Conservation (phyloP, 2,113 vertebrate species). For the Glaucidium brasilianum region DNA sequence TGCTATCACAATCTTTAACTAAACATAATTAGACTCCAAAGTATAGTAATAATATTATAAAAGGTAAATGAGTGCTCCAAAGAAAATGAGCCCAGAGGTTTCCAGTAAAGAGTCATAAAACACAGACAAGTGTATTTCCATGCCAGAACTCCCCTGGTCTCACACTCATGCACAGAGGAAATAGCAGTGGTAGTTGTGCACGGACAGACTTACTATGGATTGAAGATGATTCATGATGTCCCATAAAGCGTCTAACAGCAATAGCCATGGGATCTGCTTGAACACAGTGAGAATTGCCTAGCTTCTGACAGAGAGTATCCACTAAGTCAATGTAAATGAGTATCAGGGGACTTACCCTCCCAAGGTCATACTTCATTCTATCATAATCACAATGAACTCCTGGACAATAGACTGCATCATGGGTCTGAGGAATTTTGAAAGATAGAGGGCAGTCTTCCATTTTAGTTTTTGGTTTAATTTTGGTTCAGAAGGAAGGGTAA, state of each 20-base stretch:
- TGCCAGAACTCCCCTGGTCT: not conserved
- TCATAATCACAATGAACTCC: fast-evolving
- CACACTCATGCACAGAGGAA: not conserved
- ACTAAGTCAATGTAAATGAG: not conserved
- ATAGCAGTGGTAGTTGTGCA: not conserved
- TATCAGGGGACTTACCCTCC: not conserved
- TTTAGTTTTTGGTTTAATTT: not conserved
- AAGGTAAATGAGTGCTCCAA: not conserved
- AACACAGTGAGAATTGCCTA: not conserved
- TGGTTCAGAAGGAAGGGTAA: not conserved
- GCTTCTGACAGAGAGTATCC: not conserved
- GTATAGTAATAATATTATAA: not conserved
- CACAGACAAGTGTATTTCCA: not conserved
- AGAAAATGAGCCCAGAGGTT: not conserved
- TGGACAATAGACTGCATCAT: not conserved
- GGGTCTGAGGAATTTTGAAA: not conserved
- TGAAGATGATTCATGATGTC: not conserved
- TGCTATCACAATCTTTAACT: not conserved
- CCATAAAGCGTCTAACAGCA: not conserved
- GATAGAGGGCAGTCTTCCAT: not conserved
- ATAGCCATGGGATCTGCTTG: not conserved
- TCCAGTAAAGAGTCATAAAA: not conserved
- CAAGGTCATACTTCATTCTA: not conserved
- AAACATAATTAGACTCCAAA: not conserved
- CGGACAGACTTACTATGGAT: not conserved